Percentiles rank a stretch among this genome's conserved stretches.
phyloP scores from a whole-genome alignment of 2,888 invertebrate genomes.

The Tenthredo scrophulariae region DNA sequence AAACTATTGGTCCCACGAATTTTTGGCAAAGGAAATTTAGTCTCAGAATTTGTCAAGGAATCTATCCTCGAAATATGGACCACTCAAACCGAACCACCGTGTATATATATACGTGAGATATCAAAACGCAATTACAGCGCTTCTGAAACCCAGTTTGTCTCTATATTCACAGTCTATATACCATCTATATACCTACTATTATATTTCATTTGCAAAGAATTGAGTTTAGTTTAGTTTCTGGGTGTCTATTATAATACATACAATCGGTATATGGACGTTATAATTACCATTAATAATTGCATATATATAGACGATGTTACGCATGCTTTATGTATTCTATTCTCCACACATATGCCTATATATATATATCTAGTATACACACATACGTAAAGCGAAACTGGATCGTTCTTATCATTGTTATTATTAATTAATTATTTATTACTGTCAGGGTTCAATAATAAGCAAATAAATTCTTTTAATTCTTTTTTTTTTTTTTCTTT shows the following conservation, averaged over 20 bases:
- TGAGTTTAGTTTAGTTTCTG: background rate
- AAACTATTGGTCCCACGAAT: no score
- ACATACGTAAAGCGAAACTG: no score
- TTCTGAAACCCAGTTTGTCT: background rate
- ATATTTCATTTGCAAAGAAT: background rate
- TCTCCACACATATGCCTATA: background rate
- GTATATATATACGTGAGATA: no score
- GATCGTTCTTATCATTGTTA: no score
- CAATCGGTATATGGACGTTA: background rate
- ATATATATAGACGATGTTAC: background rate
- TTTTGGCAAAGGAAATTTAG: no score
- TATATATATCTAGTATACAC: background rate
- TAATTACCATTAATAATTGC: constrained; percentile 38
- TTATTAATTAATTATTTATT: no score
- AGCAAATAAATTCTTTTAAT: no score
- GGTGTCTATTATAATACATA: background rate
- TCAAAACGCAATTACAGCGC: background rate
- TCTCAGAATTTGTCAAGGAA: no score
- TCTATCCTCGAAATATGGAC: no score
- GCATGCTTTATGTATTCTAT: background rate
- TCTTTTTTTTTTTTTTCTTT: background rate
- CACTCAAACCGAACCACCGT: no score
- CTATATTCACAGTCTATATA: background rate
- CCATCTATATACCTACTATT: background rate
- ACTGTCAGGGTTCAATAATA: no score